Base-by-base conservation (phyloP, 2,797 vertebrate genomes). In the Coregonus ussuriensis region DNA sequence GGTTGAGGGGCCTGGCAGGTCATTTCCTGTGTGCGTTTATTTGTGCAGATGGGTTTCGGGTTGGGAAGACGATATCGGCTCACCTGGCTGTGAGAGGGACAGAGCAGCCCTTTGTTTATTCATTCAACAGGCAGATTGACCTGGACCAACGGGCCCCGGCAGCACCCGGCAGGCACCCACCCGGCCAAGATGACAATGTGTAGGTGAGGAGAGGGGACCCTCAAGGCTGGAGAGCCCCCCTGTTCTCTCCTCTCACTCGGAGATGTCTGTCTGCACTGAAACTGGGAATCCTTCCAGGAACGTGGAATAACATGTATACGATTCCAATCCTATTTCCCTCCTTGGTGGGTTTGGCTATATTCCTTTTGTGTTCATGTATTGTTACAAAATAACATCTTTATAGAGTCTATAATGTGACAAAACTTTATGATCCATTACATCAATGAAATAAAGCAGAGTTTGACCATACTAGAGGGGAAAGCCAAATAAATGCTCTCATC, bases 41-140 rank as follows among this genome's bases (percentile, higher is more conserved):
- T 93, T 92, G 87, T 90, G 89, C 65, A 89, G 94, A 92, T 94
- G 94, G 92, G 92, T 95, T 94, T 93, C 88, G 92, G 51, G 90
- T 91, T 92, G 88, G 87, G 91, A 89, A 95, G 95, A 96, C 94
- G 91, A 94, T 96, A 95, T 95, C 94, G 3, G 87, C 78, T 96
- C 96, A 95, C 95, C 95, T 96, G 96, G 94, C 91, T 87, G 65
- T 88, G 85, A 0, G 90, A 91, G 72, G 77, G 92, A 96, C 96
- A 96, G 94, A 95, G 95, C 88, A 92, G 91, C 91, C 92, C 95
- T 95, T 96, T 96, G 95, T 96, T 95, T 95, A 95, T 96, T 96
- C 95, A 95, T 95, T 94, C 94, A 93, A 91, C 88, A 92, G 93
- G 92, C 88, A 93, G 94, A 94, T 95, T 94, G 94, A 93, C 92